Evolutionary conservation across 2,113 vertebrate genomes (phyloP).

Genomic region (Takifugu flavidus): DNA sequence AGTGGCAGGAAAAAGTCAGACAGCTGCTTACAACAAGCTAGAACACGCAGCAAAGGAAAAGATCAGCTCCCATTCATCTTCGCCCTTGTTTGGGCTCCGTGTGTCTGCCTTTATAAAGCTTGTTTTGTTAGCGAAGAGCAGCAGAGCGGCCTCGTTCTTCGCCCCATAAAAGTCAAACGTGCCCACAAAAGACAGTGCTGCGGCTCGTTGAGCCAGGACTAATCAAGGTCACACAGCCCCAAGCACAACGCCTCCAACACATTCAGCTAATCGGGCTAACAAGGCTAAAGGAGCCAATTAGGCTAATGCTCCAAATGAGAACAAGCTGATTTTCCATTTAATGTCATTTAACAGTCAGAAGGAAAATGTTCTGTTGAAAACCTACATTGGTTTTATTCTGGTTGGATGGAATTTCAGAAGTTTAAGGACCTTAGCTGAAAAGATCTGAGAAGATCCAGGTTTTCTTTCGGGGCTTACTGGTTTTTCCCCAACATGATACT

Average conservation of each 20-base stretch:
- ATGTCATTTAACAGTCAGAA: background rate
- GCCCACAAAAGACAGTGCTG: slow-evolving; percentile 20
- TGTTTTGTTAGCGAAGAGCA: background rate
- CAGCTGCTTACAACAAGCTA: slow-evolving; percentile 26
- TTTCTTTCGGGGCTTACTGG: no score
- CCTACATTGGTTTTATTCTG: no score
- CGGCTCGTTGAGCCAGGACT: background rate
- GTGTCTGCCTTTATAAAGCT: background rate
- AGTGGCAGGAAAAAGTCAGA: slow-evolving; percentile 7
- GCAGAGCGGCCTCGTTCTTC: slow-evolving; percentile 13
- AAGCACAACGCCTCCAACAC: background rate
- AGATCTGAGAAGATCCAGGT: no score
- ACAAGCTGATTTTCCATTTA: background rate
- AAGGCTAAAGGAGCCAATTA: background rate
- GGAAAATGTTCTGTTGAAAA: no score
- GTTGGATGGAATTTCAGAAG: no score
- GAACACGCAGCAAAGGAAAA: background rate
- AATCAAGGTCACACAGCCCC: slow-evolving; percentile 7
- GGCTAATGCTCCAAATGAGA: slow-evolving; percentile 6
- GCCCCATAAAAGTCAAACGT: slow-evolving; percentile 16
- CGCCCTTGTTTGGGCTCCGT: background rate
- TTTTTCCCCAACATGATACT: no score
- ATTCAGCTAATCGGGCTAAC: slow-evolving; percentile 13
- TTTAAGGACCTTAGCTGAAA: no score
- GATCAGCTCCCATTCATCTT: background rate